Conservation (phyloP, 2,113 vertebrate genomes). For the Turnix velox region DNA sequence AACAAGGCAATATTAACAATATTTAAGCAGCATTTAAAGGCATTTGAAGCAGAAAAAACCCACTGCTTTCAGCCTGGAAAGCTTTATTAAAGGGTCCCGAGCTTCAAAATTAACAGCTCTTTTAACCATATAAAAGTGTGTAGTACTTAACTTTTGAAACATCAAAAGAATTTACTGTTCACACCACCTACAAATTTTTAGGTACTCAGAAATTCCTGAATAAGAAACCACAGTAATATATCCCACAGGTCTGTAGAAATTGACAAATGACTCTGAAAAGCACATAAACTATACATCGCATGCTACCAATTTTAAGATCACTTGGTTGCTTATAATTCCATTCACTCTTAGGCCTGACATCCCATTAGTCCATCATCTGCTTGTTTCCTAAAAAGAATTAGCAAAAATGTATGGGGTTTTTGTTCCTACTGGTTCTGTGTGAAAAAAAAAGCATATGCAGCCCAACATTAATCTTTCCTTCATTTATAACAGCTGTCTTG, state of each 20-base stretch:
- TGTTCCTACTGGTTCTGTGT: not conserved
- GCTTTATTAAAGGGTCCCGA: not conserved
- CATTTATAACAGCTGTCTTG: not conserved
- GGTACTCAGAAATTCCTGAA: not conserved
- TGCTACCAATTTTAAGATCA: not conserved
- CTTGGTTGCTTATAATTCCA: not conserved
- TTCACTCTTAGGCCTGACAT: not conserved
- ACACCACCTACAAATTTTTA: not conserved
- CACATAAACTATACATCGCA: not conserved
- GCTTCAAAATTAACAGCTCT: not conserved
- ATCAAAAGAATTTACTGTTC: not conserved
- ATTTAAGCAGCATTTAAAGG: not conserved
- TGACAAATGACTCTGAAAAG: not conserved
- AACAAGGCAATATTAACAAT: not conserved
- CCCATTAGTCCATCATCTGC: not conserved
- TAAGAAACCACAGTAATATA: not conserved
- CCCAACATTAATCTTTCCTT: not conserved
- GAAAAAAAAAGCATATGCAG: not conserved
- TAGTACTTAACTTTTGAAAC: not conserved
- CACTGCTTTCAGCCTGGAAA: not conserved
- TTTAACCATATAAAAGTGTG: not conserved
- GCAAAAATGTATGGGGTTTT: not conserved
- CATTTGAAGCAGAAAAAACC: not conserved
- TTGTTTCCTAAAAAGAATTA: not conserved
- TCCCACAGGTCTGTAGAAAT: not conserved